These are phyloP conservation scores for Diuraphis noxia DNA, from an alignment of 1,140 invertebrate species.

Conservation along the genomic window DNA sequence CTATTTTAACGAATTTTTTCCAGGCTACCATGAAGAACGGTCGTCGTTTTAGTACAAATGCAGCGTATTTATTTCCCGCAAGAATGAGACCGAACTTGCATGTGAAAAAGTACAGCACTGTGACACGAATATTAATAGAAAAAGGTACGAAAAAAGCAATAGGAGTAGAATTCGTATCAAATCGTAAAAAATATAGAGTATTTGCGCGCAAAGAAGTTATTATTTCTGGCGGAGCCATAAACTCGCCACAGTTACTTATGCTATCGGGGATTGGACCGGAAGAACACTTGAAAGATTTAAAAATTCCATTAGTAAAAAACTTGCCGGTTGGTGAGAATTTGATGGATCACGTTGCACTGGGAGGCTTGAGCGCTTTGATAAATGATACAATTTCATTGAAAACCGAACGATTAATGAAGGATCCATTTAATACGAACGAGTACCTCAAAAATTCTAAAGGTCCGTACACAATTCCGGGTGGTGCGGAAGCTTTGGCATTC, in stretches of 20 bases:
- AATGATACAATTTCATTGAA: conserved; percentile 62
- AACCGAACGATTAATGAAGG: conserved; percentile 53
- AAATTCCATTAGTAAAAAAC: conserved; percentile 69
- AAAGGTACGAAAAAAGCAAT: conserved; percentile 64
- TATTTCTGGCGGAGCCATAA: conserved; percentile 70
- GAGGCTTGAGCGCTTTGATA: conserved; percentile 62
- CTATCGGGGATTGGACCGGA: conserved; percentile 75
- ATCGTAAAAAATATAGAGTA: conserved; percentile 61
- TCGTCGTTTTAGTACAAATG: conserved; percentile 68
- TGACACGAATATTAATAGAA: conserved; percentile 71
- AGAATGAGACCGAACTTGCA: conserved; percentile 70
- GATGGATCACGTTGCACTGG: conserved; percentile 73
- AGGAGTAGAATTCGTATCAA: conserved; percentile 70
- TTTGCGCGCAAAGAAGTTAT: conserved; percentile 69
- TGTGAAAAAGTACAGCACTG: conserved; percentile 69
- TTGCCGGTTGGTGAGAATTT: conserved; percentile 60
- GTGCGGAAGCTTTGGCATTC: conserved; percentile 78
- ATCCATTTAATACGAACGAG: conserved; percentile 59
- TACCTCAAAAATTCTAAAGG: conserved; percentile 66
- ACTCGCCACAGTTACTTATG: conserved; percentile 73
- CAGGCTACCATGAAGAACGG: conserved; percentile 70
- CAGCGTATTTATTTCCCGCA: conserved; percentile 66
- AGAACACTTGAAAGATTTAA: conserved; percentile 69
- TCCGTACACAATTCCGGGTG: conserved; percentile 76
- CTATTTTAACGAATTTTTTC: conserved; percentile 59